Base-by-base conservation (phyloP, 1,140 invertebrate species). In the Drosophila aff. region DNA sequence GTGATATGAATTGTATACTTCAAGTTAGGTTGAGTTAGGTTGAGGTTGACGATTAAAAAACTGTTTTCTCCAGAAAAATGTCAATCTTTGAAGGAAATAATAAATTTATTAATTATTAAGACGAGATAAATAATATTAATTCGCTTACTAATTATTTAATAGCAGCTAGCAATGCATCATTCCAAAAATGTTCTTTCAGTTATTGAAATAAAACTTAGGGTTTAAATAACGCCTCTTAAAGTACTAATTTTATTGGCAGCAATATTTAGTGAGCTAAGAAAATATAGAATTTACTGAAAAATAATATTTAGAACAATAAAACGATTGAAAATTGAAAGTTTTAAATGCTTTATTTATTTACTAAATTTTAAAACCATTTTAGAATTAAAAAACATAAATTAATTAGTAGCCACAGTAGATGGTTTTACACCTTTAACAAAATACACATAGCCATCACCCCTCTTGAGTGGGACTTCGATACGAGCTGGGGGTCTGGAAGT, bases 341-440 rank as follows among this genome's bases (percentile, higher is more conserved):
- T 23, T 55, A 0, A 36, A 38, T 38, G 9, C 16, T 16, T 8
- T 33, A 38, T 38, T 38, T 23, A 38, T 38, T 16, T 36, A 36
- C 3, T 15, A 21, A 18, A 28, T 18, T 52, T 18, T 15, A 31
- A 11, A 15, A 36, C 9, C 4, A 5, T 16, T 50, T 18, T 6
- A 13, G 9, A 33, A 1, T 36, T 7, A n/a, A 50, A 33, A 38
- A 21, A 36, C 4, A 10, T 10, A 16, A 11, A 38, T 40, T 23
- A 55, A 23, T 38, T 13, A 38, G 18, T 11, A n/a, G 9, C 11
- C 5, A 21, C 4, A n/a, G 10, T 41, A 13, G 41, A 21, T 49
- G 3, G 89, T 44, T 89, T 75, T 4, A 78, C 64, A 8, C 73
- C 77, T 47, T 89, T 89, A 11, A 87, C 74, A 31, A 90, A 87